A percentile compares a stretch with the other conserved stretches of the same genome.
Evolutionary conservation across 2,888 invertebrate genomes (phyloP).

Genomic region (Leptura quadrifasciata): DNA sequence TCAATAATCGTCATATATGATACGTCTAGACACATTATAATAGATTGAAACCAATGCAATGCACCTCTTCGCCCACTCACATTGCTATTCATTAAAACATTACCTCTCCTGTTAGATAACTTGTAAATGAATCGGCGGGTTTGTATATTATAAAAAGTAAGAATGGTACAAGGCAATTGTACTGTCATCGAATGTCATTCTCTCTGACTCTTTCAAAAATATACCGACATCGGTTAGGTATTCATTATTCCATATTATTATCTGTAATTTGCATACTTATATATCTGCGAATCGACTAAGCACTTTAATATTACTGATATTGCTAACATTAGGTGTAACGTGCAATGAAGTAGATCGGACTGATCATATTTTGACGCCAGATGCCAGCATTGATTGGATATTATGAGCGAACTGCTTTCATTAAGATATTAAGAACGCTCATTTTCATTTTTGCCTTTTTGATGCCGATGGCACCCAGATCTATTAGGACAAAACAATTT

Average conservation of each 20-base stretch:
- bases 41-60: neutral
- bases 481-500: no score
- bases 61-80: neutral
- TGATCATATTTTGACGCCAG: neutral
- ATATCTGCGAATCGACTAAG: constrained; percentile 1
- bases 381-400: no score
- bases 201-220: constrained; percentile 19
- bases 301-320: neutral
- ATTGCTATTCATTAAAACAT: constrained; percentile 14
- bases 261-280: constrained; percentile 26
- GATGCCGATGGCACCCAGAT: no score
- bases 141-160: constrained; percentile 12
- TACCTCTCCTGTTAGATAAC: constrained; percentile 9
- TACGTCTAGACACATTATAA: no score
- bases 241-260: constrained; percentile 25
- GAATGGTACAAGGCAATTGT: constrained; percentile 22
- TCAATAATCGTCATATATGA: no score
- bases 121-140: constrained; percentile 11
- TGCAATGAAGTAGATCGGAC: neutral
- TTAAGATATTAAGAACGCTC: no score
- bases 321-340: neutral
- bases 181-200: constrained; percentile 24
- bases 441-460: no score
- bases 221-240: constrained; percentile 16
- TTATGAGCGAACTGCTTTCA: no score